These are phyloP conservation scores for Solenodon paradoxus DNA, from an alignment of 2,113 vertebrate genomes.

Conservation along the genomic window DNA sequence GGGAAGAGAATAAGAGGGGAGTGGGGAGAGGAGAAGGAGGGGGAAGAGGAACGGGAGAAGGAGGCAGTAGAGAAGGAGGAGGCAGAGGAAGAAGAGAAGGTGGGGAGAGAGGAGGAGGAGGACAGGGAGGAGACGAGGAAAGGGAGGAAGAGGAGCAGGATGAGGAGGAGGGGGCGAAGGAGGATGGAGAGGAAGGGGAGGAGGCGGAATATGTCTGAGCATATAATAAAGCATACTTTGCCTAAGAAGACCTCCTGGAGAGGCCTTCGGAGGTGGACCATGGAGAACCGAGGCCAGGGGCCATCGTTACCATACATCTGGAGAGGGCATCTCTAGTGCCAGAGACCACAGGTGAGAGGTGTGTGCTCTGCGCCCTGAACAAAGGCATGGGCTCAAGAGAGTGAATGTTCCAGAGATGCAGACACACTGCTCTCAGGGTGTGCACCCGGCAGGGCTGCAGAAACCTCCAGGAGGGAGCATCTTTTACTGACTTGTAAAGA, in stretches of 20 bases:
- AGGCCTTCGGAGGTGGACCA: not conserved
- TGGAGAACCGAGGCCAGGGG: not conserved
- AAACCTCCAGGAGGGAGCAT: not conserved
- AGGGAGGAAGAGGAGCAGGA: no score
- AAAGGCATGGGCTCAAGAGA: not conserved
- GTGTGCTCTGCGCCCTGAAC: not conserved
- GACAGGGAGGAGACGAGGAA: accelerated
- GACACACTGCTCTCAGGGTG: not conserved
- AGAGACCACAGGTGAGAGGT: not conserved
- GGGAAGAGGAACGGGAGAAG: no score
- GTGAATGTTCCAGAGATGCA: not conserved
- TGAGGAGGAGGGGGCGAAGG: no score
- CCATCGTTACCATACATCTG: accelerated
- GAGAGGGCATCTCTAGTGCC: not conserved
- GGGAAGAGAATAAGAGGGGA: not conserved
- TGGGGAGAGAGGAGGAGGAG: no score
- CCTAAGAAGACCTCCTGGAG: not conserved
- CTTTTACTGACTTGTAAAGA: not conserved
- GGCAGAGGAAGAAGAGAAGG: no score
- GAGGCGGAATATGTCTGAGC: no score
- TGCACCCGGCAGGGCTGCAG: no score
- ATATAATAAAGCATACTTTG: not conserved
- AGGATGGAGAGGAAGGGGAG: no score
- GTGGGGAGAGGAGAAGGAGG: accelerated
- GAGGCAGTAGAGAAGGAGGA: no score